Evolutionary conservation across 2,797 vertebrate species (phyloP).

Genomic region (Megaceryle alcyon): DNA sequence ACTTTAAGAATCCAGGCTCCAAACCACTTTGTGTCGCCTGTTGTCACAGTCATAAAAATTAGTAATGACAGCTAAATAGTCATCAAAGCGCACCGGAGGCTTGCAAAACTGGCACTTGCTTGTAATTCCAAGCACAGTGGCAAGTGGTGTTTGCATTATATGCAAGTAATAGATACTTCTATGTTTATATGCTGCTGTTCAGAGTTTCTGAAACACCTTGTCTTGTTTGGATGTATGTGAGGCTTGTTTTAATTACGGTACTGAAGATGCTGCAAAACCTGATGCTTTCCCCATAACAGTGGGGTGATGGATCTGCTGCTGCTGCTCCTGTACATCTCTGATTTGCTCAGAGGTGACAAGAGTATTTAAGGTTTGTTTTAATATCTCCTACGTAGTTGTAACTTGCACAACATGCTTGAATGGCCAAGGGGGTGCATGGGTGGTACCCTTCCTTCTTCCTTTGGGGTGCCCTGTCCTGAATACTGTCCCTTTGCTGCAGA

Average conservation of each 20-base stretch:
- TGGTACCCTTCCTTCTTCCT: rapidly evolving
- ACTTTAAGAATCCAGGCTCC: background rate
- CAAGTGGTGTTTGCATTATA: background rate
- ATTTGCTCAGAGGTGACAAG: background rate
- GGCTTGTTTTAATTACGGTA: background rate
- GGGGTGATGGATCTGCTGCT: background rate
- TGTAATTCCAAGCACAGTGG: background rate
- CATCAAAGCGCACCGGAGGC: background rate
- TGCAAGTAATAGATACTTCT: background rate
- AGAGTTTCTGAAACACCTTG: background rate
- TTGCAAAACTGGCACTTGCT: background rate
- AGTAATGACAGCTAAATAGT: background rate
- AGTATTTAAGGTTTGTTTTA: background rate
- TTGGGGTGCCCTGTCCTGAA: background rate
- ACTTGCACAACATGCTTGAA: rapidly evolving
- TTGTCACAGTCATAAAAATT: background rate
- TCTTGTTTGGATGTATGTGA: background rate
- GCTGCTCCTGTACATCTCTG: rapidly evolving
- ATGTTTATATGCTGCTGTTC: background rate
- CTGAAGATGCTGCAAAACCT: background rate
- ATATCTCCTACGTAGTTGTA: background rate
- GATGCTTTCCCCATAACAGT: background rate
- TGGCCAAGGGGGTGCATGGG: background rate
- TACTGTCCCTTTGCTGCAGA: background rate
- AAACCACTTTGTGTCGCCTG: background rate